A percentile compares a stretch with the other conserved stretches of the same genome.
Evolutionary conservation across 2,113 vertebrate species (phyloP).

Genomic region (Theropithecus gelada): DNA sequence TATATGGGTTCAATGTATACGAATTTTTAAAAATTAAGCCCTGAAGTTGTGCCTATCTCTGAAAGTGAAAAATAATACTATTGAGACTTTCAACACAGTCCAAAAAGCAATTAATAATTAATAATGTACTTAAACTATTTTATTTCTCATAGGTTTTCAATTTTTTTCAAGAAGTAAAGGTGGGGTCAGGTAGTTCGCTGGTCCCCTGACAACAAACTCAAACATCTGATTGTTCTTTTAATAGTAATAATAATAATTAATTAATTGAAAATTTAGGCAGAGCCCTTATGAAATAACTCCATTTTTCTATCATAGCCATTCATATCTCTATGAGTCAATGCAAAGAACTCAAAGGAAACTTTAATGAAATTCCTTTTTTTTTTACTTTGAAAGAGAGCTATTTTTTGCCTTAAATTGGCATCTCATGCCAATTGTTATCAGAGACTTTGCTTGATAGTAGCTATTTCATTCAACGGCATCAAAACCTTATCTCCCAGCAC

Average conservation of each 20-base stretch:
- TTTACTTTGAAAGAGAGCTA: slow-evolving; percentile 51
- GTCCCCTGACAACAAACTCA: neutral
- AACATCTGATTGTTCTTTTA: neutral
- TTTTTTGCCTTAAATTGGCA: neutral
- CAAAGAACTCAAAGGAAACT: neutral
- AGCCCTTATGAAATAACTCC: neutral
- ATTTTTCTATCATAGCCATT: slow-evolving; percentile 26
- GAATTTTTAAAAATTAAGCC: slow-evolving; percentile 59
- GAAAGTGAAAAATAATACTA: slow-evolving; percentile 62
- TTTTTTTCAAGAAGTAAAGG: neutral
- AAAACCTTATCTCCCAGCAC: neutral
- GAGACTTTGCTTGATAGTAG: neutral
- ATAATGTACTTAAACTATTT: neutral
- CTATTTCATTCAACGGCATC: neutral
- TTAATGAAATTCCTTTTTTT: slow-evolving; percentile 54
- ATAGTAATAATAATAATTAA: slow-evolving; percentile 26
- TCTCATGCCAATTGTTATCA: slow-evolving; percentile 7
- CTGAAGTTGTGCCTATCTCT: slow-evolving; percentile 42
- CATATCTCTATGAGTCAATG: neutral
- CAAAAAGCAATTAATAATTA: slow-evolving; percentile 62
- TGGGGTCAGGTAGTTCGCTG: neutral
- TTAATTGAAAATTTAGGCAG: slow-evolving; percentile 23
- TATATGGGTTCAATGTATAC: neutral
- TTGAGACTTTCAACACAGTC: slow-evolving; percentile 23
- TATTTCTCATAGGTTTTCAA: neutral